phyloP scores from a whole-genome alignment of 2,797 vertebrate species.

The Peromyscus aztecus region DNA sequence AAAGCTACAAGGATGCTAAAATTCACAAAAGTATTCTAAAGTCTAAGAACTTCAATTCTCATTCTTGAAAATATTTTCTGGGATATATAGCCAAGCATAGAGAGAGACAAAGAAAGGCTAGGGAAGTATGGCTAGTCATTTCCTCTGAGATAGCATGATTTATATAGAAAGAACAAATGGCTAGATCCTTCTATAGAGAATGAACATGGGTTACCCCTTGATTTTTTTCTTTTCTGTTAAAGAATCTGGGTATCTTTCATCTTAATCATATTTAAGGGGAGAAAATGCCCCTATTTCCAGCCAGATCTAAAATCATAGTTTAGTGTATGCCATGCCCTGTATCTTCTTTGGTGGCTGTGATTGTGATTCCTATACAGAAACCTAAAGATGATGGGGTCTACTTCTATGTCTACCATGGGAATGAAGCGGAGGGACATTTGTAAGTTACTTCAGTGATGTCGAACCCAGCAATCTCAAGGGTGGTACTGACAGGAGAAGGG shows the following conservation, averaged over 20 bases:
- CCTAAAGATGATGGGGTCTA: neutral
- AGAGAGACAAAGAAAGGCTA: neutral
- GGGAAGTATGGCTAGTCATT: neutral
- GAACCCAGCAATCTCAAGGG: neutral
- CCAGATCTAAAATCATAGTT: neutral
- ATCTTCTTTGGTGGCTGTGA: neutral
- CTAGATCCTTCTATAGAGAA: neutral
- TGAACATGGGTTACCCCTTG: neutral
- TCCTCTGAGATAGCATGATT: neutral
- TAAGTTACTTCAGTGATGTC: neutral
- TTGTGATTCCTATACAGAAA: neutral
- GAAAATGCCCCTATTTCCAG: neutral
- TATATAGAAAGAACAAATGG: neutral
- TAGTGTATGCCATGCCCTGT: neutral
- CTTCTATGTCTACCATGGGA: neutral
- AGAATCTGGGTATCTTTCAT: neutral
- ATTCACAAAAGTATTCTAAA: neutral
- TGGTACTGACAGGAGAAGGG: neutral
- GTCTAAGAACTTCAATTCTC: neutral
- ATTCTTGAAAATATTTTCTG: slow-evolving; percentile 29
- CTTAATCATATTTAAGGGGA: neutral
- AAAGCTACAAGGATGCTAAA: neutral
- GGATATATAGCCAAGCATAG: neutral
- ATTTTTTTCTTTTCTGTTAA: neutral
- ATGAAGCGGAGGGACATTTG: neutral